Evolutionary conservation across 2,113 vertebrate genomes (phyloP), one percentile per base, ranked within the genome.

Genomic region (Axis porcinus): DNA sequence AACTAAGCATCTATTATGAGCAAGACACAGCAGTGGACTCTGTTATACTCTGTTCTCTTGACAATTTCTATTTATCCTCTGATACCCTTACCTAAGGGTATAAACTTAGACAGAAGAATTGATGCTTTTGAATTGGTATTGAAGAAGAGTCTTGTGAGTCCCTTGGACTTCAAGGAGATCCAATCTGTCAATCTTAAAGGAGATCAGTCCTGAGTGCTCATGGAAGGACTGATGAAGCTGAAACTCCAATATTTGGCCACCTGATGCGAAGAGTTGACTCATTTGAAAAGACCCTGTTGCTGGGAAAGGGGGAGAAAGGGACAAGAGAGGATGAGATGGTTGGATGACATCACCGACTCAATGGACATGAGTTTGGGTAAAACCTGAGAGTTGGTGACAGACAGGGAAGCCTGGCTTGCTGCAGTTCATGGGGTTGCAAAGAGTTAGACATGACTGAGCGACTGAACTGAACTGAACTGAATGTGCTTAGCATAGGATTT

Each of bases 311-410:
- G 67, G n/a, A 70, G n/a, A 70, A 70, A 9, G n/a, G 5, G n/a
- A 70, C 19, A 5, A 36, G n/a, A 36, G 64, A 21, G n/a, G n/a
- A 36, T 36, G 9, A 70, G 67, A 36, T 19, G n/a, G 19, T 40
- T 36, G n/a, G 9, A 70, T 70, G 9, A 9, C 17, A 70, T 70
- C n/a, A 70, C 10, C 9, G 0, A 70, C 67, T 36, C n/a, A 1
- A 6, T 36, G 67, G 4, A 36, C 5, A 11, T 70, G n/a, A 10
- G n/a, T 70, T 12, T 40, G 67, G 10, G 5, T 70, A 5, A 19
- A 70, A 2, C 11, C n/a, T 0, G 0, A 19, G n/a, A 40, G n/a
- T 12, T 70, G n/a, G 67, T 70, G 17, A 70, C 23, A 19, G 9
- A 70, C 67, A 70, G n/a, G 67, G n/a, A 36, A 19, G 67, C 19